Evolutionary conservation across 1,140 invertebrate genomes (phyloP).

Genomic region (Onthophagus taurus): DNA sequence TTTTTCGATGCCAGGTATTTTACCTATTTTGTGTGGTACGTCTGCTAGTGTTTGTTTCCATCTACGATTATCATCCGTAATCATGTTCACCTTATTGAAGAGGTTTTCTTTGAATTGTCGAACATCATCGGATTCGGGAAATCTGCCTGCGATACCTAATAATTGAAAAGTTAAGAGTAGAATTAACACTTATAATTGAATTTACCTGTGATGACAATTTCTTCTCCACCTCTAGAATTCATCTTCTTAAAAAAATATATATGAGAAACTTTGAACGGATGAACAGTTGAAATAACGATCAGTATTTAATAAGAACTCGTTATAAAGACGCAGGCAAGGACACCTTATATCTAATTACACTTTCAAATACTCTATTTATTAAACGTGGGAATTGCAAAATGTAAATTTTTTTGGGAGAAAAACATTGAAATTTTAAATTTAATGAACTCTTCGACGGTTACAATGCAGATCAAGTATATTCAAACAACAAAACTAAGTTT

Average conservation of each 20-base stretch:
- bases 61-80: constrained; percentile 64
- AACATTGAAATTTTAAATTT: no score
- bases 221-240: constrained; percentile 46
- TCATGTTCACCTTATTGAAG: constrained; percentile 70
- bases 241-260: background rate
- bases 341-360: no score
- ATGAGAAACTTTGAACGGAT: background rate
- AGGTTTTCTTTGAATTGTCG: constrained; percentile 71
- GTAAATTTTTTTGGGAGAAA: background rate
- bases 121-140: constrained; percentile 77
- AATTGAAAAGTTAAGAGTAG: background rate
- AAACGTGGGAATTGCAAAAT: no score
- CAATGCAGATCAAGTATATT: no score
- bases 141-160: constrained; percentile 68
- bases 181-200: no score
- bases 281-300: no score
- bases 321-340: no score
- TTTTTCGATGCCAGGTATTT: constrained; percentile 67
- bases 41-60: constrained; percentile 63
- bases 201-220: constrained; percentile 63
- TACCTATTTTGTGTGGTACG: constrained; percentile 65
- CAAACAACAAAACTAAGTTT: no score
- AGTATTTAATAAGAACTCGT: no score
- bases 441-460: no score
- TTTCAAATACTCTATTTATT: no score